Evolutionary conservation across 2,113 vertebrate genomes (phyloP).

Genomic region (Porphyrio hochstetteri): DNA sequence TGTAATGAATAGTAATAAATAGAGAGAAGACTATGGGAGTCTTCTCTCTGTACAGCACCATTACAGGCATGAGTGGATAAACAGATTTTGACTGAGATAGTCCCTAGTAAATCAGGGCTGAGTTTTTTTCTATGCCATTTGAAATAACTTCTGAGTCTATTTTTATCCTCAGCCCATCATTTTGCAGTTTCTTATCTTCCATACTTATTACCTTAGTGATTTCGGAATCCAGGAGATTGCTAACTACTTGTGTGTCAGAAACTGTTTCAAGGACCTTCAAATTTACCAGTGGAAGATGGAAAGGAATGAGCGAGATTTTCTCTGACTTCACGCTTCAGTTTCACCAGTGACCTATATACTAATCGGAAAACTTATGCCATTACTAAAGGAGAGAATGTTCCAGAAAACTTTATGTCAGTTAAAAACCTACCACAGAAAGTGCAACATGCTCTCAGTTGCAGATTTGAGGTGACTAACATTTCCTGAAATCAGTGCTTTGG

Average conservation of each 20-base stretch:
- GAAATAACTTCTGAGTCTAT: neutral
- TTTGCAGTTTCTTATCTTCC: neutral
- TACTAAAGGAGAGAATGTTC: neutral
- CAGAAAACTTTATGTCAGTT: neutral
- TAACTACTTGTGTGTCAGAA: neutral
- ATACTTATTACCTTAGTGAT: neutral
- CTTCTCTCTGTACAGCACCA: neutral
- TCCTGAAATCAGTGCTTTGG: neutral
- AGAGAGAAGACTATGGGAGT: neutral
- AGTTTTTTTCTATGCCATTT: neutral
- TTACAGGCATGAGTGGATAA: slow-evolving; percentile 38
- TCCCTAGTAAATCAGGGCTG: neutral
- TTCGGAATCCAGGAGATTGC: neutral
- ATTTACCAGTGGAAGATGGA: neutral
- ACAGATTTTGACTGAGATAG: slow-evolving; percentile 22
- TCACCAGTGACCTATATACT: neutral
- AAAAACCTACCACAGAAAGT: neutral
- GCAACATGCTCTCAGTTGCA: neutral
- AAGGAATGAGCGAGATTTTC: neutral
- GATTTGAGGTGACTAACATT: neutral
- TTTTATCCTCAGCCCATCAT: neutral
- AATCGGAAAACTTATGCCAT: neutral
- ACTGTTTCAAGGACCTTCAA: neutral
- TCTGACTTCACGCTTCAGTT: neutral
- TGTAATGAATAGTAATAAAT: slow-evolving; percentile 8